A percentile compares a stretch with the other conserved stretches of the same genome.
phyloP scores from a whole-genome alignment of 2,888 invertebrate genomes.

The Andrena chrysosceles region DNA sequence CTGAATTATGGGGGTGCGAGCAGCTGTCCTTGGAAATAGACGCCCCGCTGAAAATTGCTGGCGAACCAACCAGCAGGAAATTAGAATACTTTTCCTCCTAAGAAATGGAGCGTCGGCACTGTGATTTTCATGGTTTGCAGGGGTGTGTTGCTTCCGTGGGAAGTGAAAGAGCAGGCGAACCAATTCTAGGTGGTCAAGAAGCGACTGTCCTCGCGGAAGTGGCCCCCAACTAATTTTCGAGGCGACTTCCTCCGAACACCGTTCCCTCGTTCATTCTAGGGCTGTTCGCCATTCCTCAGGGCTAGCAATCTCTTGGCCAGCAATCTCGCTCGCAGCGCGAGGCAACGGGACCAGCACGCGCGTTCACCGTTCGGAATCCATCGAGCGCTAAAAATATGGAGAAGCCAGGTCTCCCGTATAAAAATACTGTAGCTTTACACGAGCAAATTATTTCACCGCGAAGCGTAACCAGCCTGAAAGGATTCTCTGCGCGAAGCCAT shows the following conservation, averaged over 20 bases:
- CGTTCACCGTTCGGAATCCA: slow-evolving; percentile 5
- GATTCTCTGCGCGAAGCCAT: slow-evolving; percentile 1
- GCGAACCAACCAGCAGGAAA: neutral
- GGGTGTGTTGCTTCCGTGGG: neutral
- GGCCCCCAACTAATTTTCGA: slow-evolving; percentile 24
- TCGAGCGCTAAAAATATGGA: slow-evolving; percentile 9
- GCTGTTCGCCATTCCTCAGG: neutral
- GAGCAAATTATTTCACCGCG: slow-evolving; percentile 18
- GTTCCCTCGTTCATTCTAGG: slow-evolving; percentile 1
- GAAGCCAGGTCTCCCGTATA: slow-evolving; percentile 17
- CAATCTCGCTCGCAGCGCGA: slow-evolving; percentile 24
- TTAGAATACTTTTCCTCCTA: neutral
- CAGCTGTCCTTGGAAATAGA: neutral
- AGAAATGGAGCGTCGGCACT: neutral
- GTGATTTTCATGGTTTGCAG: neutral
- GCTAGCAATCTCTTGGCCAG: slow-evolving; percentile 8
- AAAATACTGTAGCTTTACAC: slow-evolving; percentile 33
- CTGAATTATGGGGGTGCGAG: slow-evolving; percentile 8
- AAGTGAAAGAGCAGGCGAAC: neutral
- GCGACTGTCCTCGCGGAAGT: neutral
- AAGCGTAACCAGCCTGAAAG: slow-evolving; percentile 27
- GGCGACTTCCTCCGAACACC: slow-evolving; percentile 6
- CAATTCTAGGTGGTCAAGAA: neutral
- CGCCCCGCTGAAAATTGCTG: neutral
- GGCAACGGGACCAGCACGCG: slow-evolving; percentile 16